Conservation (phyloP, 2,113 vertebrate species). For the Pomatostomus ruficeps region DNA sequence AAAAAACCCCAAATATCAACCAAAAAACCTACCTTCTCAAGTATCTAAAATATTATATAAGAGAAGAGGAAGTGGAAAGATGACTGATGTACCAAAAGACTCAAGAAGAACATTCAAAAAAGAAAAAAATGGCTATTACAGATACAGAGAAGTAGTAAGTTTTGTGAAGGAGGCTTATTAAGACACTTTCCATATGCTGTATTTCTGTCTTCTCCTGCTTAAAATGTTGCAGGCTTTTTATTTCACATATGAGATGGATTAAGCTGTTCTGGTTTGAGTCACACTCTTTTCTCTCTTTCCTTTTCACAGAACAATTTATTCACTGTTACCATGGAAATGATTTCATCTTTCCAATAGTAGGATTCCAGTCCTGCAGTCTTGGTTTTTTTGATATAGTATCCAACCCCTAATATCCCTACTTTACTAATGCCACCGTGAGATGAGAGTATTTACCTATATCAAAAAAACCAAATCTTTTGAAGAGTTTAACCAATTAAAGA, state of each 20-base stretch:
- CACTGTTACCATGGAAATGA: conserved; percentile 57
- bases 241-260: background rate
- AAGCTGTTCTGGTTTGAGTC: conserved; percentile 6
- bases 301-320: conserved; percentile 14
- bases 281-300: background rate
- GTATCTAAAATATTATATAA: background rate
- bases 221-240: background rate
- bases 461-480: background rate
- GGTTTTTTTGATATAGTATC: background rate
- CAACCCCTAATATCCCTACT: background rate
- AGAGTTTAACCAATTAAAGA: background rate
- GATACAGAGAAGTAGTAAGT: background rate
- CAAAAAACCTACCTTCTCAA: background rate
- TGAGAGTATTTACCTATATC: background rate
- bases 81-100: background rate
- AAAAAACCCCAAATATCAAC: accelerated
- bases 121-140: background rate
- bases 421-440: background rate
- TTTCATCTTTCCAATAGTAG: conserved; percentile 8
- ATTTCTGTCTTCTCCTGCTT: background rate
- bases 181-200: background rate
- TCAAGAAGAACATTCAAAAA: background rate
- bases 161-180: background rate
- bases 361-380: background rate
- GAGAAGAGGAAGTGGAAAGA: background rate